Percentiles rank a stretch among this genome's conserved stretches.
Evolutionary conservation across 2,797 vertebrate genomes (phyloP).

Genomic region (Anas bahamensis): DNA sequence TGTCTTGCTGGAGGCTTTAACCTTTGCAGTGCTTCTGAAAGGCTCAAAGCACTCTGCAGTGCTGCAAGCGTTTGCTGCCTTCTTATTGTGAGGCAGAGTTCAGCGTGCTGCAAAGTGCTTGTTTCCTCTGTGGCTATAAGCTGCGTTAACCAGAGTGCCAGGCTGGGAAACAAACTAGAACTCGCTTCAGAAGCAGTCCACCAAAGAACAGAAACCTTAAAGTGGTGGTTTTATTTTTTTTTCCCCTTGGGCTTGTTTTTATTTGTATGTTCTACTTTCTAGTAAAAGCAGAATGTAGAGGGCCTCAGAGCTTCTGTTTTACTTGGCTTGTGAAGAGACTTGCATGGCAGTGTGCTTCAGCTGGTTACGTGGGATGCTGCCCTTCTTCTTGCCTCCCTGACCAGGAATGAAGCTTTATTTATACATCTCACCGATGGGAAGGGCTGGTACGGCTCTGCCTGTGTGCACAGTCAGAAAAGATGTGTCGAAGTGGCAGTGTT

Average conservation of each 20-base stretch:
- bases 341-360: not conserved
- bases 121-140: constrained; percentile 7
- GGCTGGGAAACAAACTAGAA: not conserved
- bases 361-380: constrained; percentile 38
- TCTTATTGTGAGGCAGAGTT: not conserved
- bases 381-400: not conserved
- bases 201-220: too few relatives aligned
- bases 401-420: constrained; percentile 52
- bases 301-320: not conserved
- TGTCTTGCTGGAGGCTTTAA: not conserved
- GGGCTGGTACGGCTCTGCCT: not conserved
- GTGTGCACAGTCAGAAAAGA: not conserved
- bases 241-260: not conserved
- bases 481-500: not conserved
- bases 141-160: not conserved
- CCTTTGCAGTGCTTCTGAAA: not conserved
- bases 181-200: not conserved
- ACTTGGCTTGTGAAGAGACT: constrained; percentile 20
- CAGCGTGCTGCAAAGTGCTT: not conserved
- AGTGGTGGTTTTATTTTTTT: not conserved
- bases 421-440: not conserved
- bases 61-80: not conserved
- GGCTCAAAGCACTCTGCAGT: not conserved
- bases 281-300: not conserved
- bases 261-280: not conserved